Percentiles rank a stretch among this genome's conserved stretches.
Conservation (phyloP, 2,113 vertebrate species). For the Gadus chalcogrammus region DNA sequence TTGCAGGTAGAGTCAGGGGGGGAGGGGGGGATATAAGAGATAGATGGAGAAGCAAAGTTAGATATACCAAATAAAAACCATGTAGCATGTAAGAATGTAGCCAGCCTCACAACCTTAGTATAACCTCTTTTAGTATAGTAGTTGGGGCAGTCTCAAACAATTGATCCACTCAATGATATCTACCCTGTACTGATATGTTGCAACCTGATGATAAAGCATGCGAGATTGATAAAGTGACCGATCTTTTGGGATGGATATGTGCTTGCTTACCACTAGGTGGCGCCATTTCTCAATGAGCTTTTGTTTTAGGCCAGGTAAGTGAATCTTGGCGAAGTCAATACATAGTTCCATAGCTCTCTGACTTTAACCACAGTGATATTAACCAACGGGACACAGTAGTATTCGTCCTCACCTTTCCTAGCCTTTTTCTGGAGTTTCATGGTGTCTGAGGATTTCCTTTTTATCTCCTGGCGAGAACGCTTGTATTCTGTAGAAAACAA, state of each 20-base stretch:
- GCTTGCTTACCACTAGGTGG: slow-evolving; percentile 41
- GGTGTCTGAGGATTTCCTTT: slow-evolving; percentile 95
- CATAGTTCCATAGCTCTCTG: background rate
- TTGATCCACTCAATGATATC: slow-evolving; percentile 24
- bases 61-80: slow-evolving; percentile 32
- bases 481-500: slow-evolving; percentile 84
- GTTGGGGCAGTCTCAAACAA: slow-evolving; percentile 24
- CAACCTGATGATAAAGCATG: slow-evolving; percentile 20
- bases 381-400: background rate
- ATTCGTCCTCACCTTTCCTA: slow-evolving; percentile 84
- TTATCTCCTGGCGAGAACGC: slow-evolving; percentile 94
- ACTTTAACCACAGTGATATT: background rate
- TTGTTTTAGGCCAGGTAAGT: background rate
- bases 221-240: slow-evolving; percentile 14
- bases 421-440: slow-evolving; percentile 98
- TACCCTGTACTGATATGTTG: background rate
- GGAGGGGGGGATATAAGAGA: slow-evolving; percentile 20
- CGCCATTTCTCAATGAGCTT: slow-evolving; percentile 29
- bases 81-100: slow-evolving; percentile 33
- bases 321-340: background rate
- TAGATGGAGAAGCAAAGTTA: slow-evolving; percentile 62
- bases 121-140: slow-evolving; percentile 22
- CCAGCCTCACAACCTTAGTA: background rate
- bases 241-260: slow-evolving; percentile 19
- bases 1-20: slow-evolving; percentile 14